Percentiles rank a stretch among this genome's conserved stretches.
Evolutionary conservation across 1,140 invertebrate genomes (phyloP).

Genomic region (Cotesia chilonis): DNA sequence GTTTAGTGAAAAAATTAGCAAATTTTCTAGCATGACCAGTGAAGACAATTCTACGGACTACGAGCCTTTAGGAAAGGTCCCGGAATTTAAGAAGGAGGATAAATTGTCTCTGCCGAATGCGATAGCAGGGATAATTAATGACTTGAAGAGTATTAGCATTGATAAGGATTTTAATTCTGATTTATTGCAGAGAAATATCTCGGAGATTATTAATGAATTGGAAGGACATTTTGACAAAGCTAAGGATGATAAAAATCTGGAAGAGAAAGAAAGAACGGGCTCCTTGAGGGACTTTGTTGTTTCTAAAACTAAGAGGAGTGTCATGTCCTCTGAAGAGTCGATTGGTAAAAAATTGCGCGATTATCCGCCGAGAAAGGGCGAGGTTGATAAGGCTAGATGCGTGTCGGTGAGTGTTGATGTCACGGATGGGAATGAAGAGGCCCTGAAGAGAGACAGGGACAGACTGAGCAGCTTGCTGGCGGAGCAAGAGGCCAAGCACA

Average conservation of each 20-base stretch:
- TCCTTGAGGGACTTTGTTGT: slow-evolving; percentile 54
- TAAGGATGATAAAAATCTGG: slow-evolving; percentile 43
- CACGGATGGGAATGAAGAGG: slow-evolving; percentile 1
- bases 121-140: slow-evolving; percentile 23
- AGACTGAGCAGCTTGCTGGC: slow-evolving; percentile 40
- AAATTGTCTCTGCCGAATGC: slow-evolving; percentile 1
- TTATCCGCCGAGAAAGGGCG: slow-evolving; percentile 58
- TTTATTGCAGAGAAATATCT: slow-evolving; percentile 30
- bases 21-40: slow-evolving; percentile 5
- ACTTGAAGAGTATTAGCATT: slow-evolving; percentile 21
- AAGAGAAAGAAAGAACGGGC: slow-evolving; percentile 47
- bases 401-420: slow-evolving; percentile 1
- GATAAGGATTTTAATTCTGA: slow-evolving; percentile 23
- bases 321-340: slow-evolving; percentile 43
- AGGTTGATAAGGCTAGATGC: slow-evolving; percentile 30
- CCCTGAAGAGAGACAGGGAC: slow-evolving; percentile 22
- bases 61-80: slow-evolving; percentile 24
- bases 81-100: slow-evolving; percentile 20
- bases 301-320: slow-evolving; percentile 43
- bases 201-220: slow-evolving; percentile 29
- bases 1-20: background rate
- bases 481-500: slow-evolving; percentile 50
- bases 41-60: slow-evolving; percentile 26
- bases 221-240: slow-evolving; percentile 12
- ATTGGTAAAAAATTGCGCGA: slow-evolving; percentile 50